Conservation (phyloP, 2,113 vertebrate species). For the Vombatus ursinus region DNA sequence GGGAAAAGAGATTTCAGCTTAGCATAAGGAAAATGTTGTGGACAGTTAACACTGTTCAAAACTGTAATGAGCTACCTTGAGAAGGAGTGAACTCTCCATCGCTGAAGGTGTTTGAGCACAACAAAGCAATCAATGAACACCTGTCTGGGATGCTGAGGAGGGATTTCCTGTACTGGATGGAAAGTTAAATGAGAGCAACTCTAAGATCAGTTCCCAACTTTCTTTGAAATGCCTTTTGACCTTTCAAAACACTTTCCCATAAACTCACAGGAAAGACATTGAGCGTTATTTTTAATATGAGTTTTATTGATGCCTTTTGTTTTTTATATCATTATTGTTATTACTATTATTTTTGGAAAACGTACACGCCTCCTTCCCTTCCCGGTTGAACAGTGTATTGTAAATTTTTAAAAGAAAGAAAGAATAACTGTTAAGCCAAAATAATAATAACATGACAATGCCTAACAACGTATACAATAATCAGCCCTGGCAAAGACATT, state of each 20-base stretch:
- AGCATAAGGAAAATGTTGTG: not conserved
- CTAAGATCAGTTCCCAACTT: not conserved
- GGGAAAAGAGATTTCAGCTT: not conserved
- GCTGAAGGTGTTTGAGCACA: not conserved
- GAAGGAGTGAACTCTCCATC: not conserved
- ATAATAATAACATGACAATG: not conserved
- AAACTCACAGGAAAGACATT: not conserved
- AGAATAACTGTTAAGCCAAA: not conserved
- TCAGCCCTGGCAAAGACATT: too few species aligned
- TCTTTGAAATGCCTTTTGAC: not conserved
- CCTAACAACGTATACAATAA: not conserved
- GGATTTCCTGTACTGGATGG: not conserved
- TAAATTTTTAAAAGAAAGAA: not conserved
- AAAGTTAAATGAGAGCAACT: not conserved
- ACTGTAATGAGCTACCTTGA: not conserved
- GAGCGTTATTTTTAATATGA: not conserved
- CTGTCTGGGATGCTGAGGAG: not conserved
- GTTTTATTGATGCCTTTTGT: not conserved
- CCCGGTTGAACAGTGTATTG: too few species aligned
- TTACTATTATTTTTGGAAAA: too few species aligned
- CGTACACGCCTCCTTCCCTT: too few species aligned
- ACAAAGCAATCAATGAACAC: not conserved
- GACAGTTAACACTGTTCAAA: not conserved
- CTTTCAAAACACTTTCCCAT: not conserved
- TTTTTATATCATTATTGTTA: not conserved